Base-by-base conservation (phyloP, 2,888 invertebrate species). In the Parnassius smintheus region DNA sequence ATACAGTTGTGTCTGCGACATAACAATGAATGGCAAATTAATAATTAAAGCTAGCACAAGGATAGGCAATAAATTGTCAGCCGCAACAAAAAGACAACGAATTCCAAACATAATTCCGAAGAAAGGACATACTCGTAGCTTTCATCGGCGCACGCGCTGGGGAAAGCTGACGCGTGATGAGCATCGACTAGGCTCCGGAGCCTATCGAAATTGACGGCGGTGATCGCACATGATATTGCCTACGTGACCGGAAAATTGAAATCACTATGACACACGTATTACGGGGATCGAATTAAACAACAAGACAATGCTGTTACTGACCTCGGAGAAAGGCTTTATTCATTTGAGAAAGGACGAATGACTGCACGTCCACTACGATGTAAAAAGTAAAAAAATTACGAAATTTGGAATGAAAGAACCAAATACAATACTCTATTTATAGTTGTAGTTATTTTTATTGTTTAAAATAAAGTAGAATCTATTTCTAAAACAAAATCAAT, bases 131-230 rank as follows among this genome's bases (percentile, higher is more conserved):
- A 35, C 35, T 35, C 35, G 35, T 67, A 62, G 73, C 70, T 74
- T 71, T 75, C 74, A 68, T 69, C 66, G 65, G 65, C 68, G 53
- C 62, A 56, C 59, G 60, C 64, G 63, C 62, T 66, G 79, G 83
- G 69, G 88, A 88, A 88, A 88, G 87, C 82, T 69, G 62, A 71
- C 68, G 85, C 88, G 88, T 88, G 89, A 82, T 78, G 76, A 66
- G 87, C 82, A 86, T 87, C 70, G 71, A 69, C 74, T 71, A 76
- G 57, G 22, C 46, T 44, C 61, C 56, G 55, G 48, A 58, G 64
- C 65, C 65, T 63, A 70, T 65, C 64, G 67, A 65, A 61, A 66
- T 59, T 76, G 71, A 70, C 68, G 70, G 67, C 76, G 74, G 73
- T 72, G 76, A 77, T 75, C 74, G 75, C 70, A 68, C 70, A 71